Base-by-base conservation (phyloP, 2,113 vertebrate species). In the Myiopsitta monachus region DNA sequence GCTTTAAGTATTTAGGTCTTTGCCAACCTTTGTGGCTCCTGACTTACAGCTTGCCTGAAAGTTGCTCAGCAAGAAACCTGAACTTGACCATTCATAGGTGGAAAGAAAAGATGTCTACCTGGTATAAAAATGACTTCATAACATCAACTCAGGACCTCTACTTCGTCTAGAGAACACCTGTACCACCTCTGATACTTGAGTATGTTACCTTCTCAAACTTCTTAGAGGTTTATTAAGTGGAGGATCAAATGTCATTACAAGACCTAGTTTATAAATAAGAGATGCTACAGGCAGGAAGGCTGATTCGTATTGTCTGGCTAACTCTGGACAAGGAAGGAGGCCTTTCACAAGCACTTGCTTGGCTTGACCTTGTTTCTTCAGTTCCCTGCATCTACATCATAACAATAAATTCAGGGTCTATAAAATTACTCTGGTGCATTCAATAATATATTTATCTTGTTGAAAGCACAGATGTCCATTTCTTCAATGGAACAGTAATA, bases 391-490 rank as follows among this genome's bases (percentile, higher is more conserved):
- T 91, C 80, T 94, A 73, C 77, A 95, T 84, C 59, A 31, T 30
- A 88, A 82, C 63, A 94, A 72, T 87, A 95, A 87, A 90, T 87
- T 81, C 73, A 76, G 44, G n/a, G n/a, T 84, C 92, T 82, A 57
- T 87, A 75, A 93, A 90, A 95, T 83, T 93, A 82, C 66, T 88
- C 55, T 72, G 57, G n/a, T 76, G 52, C 12, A 2, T 75, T 95
- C 72, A 93, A 68, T 88, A 94, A 68, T 88, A 74, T 75, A 78
- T 90, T 96, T 84, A 88, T 93, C 68, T 67, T 90, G 51, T 70
- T 97, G 92, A 95, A 96, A 93, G 77, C 44, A 36, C 66, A 92
- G 57, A 92, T 69, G 57, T 81, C 79, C 27, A 84, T 82, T 93
- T 93, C 52, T 84, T 92, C 83, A 90, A 57, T 64, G 46, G 79